Base-by-base conservation (phyloP, 2,888 invertebrate species). In the Glaucopsyche alexis region DNA sequence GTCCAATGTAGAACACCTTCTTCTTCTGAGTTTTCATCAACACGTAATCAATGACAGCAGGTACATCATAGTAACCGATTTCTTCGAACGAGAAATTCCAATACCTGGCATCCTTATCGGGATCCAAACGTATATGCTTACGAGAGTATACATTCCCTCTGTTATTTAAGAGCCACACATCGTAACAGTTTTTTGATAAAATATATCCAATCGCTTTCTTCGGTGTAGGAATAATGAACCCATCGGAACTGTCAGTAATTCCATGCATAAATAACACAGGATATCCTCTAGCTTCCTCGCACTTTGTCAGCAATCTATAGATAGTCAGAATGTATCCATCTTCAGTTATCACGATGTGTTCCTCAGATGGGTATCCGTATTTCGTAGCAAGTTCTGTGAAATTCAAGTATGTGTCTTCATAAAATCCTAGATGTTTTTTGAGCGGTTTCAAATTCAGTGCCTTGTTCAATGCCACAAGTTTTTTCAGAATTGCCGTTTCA, bases 21-120 rank as follows among this genome's bases (percentile, higher is more conserved):
- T 87, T 75, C 65, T 91, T 87, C 0, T 89, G 87, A 0, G 95
- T 95, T 2, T 74, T 71, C 1, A 74, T 60, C 13, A 84, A 74
- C 40, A 86, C 76, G 69, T 80, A 83, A 74, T 87, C 85, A 7
- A 86, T 94, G 83, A 94, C 94, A 0, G 95, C 94, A 4, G 96
- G 95, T 7, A 96, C 77, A 84, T 97, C 97, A 78, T 93, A 93
- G 29, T 86, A 79, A 0, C 95, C 96, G 83, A 95, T 94, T 82
- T 97, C 95, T 80, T 96, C 95, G 90, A 94, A 95, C 73, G 94
- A 94, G 80, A 91, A 94, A 64, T 90, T 75, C 94, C 94, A 94
- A 79, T 85, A 94, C 14, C 82, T 75, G 4, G 80, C 74, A 67
- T 93, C 88, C 0, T 71, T 76, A 29, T 84, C 80, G 0, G 90